These are phyloP conservation scores for Caenorhabditis angaria DNA, from an alignment of 2,888 invertebrate species.

Conservation along the genomic window DNA sequence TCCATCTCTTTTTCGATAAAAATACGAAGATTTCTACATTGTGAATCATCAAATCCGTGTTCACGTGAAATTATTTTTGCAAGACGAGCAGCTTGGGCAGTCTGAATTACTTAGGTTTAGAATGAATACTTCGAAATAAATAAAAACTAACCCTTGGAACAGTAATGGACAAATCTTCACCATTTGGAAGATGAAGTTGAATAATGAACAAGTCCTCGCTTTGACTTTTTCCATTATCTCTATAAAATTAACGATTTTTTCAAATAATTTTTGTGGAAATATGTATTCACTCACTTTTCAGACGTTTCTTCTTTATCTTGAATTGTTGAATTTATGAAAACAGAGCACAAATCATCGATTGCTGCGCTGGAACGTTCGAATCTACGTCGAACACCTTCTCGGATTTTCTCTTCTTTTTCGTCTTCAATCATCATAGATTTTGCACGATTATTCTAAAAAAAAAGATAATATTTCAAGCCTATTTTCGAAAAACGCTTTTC, in stretches of 20 bases:
- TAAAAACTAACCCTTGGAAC: constrained; percentile 20
- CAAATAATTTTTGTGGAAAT: not conserved
- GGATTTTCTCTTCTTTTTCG: constrained; percentile 13
- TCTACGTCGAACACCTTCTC: constrained; percentile 23
- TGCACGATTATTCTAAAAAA: not conserved
- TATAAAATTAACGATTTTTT: not conserved
- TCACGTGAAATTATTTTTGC: constrained; percentile 48
- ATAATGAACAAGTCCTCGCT: not conserved
- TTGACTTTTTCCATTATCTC: not conserved
- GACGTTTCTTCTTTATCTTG: constrained; percentile 7
- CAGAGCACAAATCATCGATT: constrained; percentile 28
- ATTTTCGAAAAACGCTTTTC: not conserved
- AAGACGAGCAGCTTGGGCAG: constrained; percentile 50
- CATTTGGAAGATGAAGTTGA: constrained; percentile 19
- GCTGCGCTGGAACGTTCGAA: constrained; percentile 18
- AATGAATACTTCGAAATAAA: not conserved
- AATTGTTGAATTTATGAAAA: constrained; percentile 20
- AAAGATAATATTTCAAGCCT: not conserved
- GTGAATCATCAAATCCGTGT: constrained; percentile 48
- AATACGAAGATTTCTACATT: constrained; percentile 52
- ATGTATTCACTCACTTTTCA: not conserved
- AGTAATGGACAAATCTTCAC: constrained; percentile 15
- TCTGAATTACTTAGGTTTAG: constrained; percentile 27
- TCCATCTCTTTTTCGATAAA: constrained; percentile 55
- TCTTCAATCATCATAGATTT: constrained; percentile 8